Percentiles rank a stretch among this genome's conserved stretches.
Evolutionary conservation across 2,888 invertebrate species (phyloP).

Genomic region (Protophormia terraenovae): DNA sequence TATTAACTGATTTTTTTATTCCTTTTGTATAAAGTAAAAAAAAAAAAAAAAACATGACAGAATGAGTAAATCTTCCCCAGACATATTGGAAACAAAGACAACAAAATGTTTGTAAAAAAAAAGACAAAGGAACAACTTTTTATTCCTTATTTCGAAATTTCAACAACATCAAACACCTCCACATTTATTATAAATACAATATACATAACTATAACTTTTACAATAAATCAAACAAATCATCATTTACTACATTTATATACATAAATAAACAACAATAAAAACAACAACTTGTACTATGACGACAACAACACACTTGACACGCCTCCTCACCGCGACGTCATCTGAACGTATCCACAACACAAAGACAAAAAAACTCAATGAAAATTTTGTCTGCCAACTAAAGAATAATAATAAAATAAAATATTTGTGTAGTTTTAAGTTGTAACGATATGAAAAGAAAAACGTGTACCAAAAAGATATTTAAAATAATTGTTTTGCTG

Average conservation of each 20-base stretch:
- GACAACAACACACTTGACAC: constrained; percentile 4
- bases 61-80: constrained; percentile 25
- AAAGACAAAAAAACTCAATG: background rate
- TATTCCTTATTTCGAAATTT: constrained; percentile 43
- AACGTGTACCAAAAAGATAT: background rate
- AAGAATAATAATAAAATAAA: background rate
- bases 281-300: background rate
- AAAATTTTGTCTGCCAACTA: background rate
- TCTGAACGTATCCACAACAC: background rate
- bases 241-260: constrained; percentile 11
- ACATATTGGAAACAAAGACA: constrained; percentile 46
- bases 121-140: constrained; percentile 12
- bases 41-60: constrained; percentile 13
- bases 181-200: background rate
- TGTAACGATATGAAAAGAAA: background rate
- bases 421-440: background rate
- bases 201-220: background rate
- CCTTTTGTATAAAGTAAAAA: constrained; percentile 14
- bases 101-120: background rate
- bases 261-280: background rate
- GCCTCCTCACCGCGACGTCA: background rate
- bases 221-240: constrained; percentile 49
- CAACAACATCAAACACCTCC: constrained; percentile 50
- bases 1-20: constrained; percentile 21
- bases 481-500: constrained; percentile 4